A percentile compares a stretch with the other conserved stretches of the same genome.
These are phyloP conservation scores for Cromileptes altivelis DNA, from an alignment of 2,113 vertebrate species.

Conservation along the genomic window DNA sequence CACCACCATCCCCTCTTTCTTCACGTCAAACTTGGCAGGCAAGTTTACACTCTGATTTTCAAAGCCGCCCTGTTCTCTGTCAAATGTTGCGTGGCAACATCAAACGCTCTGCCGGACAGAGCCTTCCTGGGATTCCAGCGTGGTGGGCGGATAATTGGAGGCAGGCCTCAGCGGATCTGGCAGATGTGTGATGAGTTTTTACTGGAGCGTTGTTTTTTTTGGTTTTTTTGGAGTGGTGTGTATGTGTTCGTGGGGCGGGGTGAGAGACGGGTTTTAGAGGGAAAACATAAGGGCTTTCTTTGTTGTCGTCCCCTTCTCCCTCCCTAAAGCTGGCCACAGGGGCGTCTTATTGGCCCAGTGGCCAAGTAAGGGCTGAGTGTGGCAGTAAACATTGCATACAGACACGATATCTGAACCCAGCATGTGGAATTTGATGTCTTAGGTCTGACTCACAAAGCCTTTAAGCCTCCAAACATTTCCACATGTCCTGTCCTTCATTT, in stretches of 20 bases:
- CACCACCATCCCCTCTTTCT: conserved; percentile 70
- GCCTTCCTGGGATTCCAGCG: conserved; percentile 82
- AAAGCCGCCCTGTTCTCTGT: conserved; percentile 84
- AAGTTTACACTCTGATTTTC: conserved; percentile 81
- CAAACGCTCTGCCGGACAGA: conserved; percentile 82
- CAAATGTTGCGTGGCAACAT: conserved; percentile 86
- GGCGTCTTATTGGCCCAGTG: conserved; percentile 72
- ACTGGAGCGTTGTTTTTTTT: conserved; percentile 66
- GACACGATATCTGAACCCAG: conserved; percentile 82
- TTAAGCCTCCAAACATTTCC: conserved; percentile 71
- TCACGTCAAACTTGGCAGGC: conserved; percentile 83
- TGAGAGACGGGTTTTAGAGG: conserved; percentile 64
- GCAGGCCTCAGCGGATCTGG: conserved; percentile 82
- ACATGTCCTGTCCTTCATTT: conserved; percentile 53
- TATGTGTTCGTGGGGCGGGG: conserved; percentile 45
- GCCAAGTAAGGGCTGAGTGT: conserved; percentile 70
- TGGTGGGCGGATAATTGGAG: conserved; percentile 84
- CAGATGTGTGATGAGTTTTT: conserved; percentile 83
- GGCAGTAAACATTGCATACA: conserved; percentile 81
- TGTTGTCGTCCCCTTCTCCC: conserved; percentile 74
- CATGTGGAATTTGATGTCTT: conserved; percentile 84
- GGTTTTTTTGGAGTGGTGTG: conserved; percentile 43
- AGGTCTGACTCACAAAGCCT: conserved; percentile 78
- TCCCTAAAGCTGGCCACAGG: conserved; percentile 71
- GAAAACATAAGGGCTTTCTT: conserved; percentile 82